A percentile compares a stretch with the other conserved stretches of the same genome.
Conservation (phyloP, 2,113 vertebrate genomes). For the Campylomormyrus tamandua region DNA sequence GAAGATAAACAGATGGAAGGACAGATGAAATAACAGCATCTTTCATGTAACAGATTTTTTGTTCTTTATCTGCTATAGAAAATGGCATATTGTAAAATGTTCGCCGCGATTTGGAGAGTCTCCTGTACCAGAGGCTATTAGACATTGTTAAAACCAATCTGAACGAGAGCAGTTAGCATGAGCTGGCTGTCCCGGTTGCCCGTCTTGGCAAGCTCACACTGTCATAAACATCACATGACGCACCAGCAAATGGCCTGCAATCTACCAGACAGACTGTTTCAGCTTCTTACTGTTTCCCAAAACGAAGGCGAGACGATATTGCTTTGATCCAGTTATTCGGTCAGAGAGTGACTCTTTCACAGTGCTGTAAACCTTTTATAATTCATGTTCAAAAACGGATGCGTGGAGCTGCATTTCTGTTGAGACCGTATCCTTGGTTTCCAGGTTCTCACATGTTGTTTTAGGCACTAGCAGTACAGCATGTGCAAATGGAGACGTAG, state of each 20-base stretch:
- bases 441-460: not conserved
- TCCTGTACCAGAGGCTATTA: not conserved
- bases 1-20: not conserved
- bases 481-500: not conserved
- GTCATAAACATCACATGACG: not conserved
- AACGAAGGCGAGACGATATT: not conserved
- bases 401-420: not conserved
- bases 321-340: not conserved
- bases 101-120: not conserved
- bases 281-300: not conserved
- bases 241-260: not conserved
- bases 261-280: not conserved
- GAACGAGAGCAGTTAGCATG: not conserved
- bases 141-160: not conserved
- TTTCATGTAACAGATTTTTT: not conserved
- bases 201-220: not conserved
- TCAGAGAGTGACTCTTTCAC: not conserved
- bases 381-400: not conserved
- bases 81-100: not conserved
- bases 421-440: not conserved
- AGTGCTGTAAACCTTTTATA: not conserved
- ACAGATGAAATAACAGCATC: not conserved
- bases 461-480: not conserved
- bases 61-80: not conserved
- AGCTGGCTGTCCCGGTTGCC: not conserved